Conservation (phyloP, 2,113 vertebrate species). For the Alethe diademata region DNA sequence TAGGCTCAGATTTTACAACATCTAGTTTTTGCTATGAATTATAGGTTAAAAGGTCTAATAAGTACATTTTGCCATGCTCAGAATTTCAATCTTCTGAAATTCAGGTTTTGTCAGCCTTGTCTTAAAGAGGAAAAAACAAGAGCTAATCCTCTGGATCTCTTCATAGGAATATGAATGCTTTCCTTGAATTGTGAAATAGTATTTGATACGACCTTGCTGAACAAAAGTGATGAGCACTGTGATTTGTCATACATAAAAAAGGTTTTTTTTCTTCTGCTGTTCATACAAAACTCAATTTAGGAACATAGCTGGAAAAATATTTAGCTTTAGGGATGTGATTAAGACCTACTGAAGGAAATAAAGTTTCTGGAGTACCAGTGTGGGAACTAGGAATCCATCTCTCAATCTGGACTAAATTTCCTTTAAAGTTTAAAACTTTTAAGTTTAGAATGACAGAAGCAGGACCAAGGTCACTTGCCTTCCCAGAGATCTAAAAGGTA, state of each 20-base stretch:
- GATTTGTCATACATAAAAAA: background rate
- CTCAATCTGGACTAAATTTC: slow-evolving; percentile 20
- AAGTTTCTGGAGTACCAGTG: background rate
- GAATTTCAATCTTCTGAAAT: background rate
- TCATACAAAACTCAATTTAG: background rate
- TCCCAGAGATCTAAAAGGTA: slow-evolving; percentile 26
- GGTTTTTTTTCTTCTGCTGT: background rate
- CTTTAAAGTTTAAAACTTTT: slow-evolving; percentile 12
- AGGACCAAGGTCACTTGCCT: background rate
- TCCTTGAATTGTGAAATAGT: background rate
- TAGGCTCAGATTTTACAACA: background rate
- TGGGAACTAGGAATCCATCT: background rate
- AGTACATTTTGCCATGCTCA: background rate
- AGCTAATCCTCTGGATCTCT: background rate
- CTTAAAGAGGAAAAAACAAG: background rate
- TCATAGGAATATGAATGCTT: background rate
- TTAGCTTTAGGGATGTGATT: background rate
- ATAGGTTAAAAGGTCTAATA: background rate
- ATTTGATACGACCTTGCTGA: background rate
- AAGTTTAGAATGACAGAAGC: background rate
- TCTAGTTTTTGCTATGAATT: background rate
- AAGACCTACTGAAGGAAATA: background rate
- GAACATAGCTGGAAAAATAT: background rate
- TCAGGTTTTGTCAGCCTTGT: background rate
- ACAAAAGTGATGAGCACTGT: background rate